Evolutionary conservation across 2,888 invertebrate genomes (phyloP).

Genomic region (Drosophila borealis): DNA sequence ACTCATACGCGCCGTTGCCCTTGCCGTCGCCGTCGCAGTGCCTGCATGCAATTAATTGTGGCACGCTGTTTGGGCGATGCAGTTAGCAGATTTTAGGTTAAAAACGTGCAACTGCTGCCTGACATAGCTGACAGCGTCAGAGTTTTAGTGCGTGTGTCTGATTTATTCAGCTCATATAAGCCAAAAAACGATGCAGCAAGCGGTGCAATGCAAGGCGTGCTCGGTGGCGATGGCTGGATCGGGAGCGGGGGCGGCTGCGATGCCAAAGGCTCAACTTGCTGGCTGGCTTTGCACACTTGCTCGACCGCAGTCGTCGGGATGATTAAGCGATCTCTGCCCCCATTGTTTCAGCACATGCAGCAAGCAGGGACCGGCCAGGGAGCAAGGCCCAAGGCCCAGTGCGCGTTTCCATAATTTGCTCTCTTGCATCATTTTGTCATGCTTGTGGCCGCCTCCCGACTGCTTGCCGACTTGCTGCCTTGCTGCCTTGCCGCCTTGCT

Average conservation of each 20-base stretch:
- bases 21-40: neutral
- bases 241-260: neutral
- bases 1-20: slow-evolving; percentile 59
- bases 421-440: slow-evolving; percentile 76
- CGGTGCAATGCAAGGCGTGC: no score
- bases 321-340: slow-evolving; percentile 82
- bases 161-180: slow-evolving; percentile 65
- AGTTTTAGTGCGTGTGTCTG: slow-evolving; percentile 64
- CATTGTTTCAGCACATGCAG: slow-evolving; percentile 71
- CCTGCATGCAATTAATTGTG: slow-evolving; percentile 66
- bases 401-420: slow-evolving; percentile 57
- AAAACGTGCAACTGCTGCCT: slow-evolving; percentile 45
- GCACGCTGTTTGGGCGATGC: slow-evolving; percentile 41
- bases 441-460: slow-evolving; percentile 53
- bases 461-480: slow-evolving; percentile 1
- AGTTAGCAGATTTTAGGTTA: slow-evolving; percentile 57
- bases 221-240: no score
- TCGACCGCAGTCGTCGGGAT: slow-evolving; percentile 71
- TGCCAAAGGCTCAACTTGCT: neutral
- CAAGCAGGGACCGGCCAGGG: slow-evolving; percentile 10
- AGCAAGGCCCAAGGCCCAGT: neutral
- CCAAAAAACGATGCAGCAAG: slow-evolving; percentile 5
- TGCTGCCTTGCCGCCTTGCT: slow-evolving; percentile 2
- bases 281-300: slow-evolving; percentile 54
- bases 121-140: slow-evolving; percentile 53